Evolutionary conservation across 2,888 invertebrate genomes (phyloP), one percentile per base, ranked within the genome.

Genomic region (Pinctada fucata): DNA sequence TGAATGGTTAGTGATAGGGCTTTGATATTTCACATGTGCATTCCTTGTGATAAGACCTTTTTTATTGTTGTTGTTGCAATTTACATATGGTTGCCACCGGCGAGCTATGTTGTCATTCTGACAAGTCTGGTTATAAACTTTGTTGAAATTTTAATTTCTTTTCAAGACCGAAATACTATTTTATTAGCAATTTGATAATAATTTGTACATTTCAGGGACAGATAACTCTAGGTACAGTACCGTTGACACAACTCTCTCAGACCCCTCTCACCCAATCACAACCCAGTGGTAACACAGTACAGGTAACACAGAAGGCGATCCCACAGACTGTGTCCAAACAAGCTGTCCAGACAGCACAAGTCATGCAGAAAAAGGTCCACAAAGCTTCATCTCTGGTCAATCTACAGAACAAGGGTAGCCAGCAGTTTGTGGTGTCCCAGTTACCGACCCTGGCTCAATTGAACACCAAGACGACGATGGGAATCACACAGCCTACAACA

Each of bases 151-250:
- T 31, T 31, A 31, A 31, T 31, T 31, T 31, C 31, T 31, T 31
- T 31, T 31, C 31, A 31, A 31, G 31, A 31, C 31, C 31, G 31
- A 31, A 31, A 31, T 31, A 31, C 31, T 1, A 31, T 31, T 31
- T 31, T 31, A 31, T 31, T 31, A 31, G 31, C 31, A 31, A 31
- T 31, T 31, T 31, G 31, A 31, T 31, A 31, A 31, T 31, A 31
- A 31, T 31, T 31, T 31, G 31, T 31, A 31, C 2, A 68, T 72
- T 69, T 16, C 78, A 79, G 71, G 79, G 79, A 31, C 79, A 75
- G 45, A 75, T 79, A 45, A 66, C 79, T 66, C 45, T 79, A 10
- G 77, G 77, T 64, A 72, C 73, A 31, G 71, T 80, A n/a, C 70
- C 80, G n/a, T 63, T 77, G 10, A 70, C 75, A 10, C 71, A 71